A percentile compares a stretch with the other conserved stretches of the same genome.
phyloP scores from a whole-genome alignment of 2,888 invertebrate species.

The Platycheirus albimanus region DNA sequence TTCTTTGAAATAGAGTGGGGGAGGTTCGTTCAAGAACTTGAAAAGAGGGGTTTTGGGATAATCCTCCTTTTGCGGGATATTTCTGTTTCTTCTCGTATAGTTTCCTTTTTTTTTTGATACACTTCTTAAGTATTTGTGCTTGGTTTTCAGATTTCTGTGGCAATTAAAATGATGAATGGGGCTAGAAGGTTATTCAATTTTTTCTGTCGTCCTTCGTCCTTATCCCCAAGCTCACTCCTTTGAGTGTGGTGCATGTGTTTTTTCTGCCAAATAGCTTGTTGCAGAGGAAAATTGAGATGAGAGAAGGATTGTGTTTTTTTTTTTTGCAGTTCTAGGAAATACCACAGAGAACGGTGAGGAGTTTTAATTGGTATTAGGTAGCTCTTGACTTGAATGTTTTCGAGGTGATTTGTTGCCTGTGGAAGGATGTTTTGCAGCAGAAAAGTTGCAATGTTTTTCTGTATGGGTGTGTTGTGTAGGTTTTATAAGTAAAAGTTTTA shows the following conservation, averaged over 20 bases:
- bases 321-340: too few relatives aligned
- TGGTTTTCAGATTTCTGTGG: conserved; percentile 53
- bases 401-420: not conserved
- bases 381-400: not conserved
- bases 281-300: conserved; percentile 42
- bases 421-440: not conserved
- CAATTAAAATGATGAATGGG: conserved; percentile 73
- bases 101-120: conserved; percentile 26
- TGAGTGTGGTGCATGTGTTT: too few relatives aligned
- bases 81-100: not conserved
- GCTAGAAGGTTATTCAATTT: conserved; percentile 40
- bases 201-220: not conserved
- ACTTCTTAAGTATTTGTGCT: conserved; percentile 49
- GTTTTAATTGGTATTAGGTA: conserved; percentile 25
- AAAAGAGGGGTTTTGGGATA: conserved; percentile 24
- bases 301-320: not conserved
- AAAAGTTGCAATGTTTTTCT: conserved; percentile 11
- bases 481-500: conserved; percentile 1
- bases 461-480: too few relatives aligned
- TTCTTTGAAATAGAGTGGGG: not conserved
- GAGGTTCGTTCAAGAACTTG: conserved; percentile 19
- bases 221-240: too few relatives aligned
- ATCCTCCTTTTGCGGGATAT: conserved; percentile 27
- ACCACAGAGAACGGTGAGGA: not conserved
- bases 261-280: conserved; percentile 49